Percentiles rank a stretch among this genome's conserved stretches.
phyloP scores from a whole-genome alignment of 2,888 invertebrate genomes.

The Drosophila mimica region DNA sequence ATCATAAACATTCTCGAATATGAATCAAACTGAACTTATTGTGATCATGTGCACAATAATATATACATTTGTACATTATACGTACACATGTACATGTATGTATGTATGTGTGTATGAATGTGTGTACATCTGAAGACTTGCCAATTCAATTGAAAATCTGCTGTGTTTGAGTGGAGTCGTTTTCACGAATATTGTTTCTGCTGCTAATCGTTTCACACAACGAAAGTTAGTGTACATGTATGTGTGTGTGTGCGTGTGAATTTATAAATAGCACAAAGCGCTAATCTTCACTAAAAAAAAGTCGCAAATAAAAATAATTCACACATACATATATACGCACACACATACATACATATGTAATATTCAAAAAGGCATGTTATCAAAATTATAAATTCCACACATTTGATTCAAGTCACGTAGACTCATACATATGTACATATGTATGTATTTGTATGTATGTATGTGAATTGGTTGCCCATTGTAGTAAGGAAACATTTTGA shows the following conservation, averaged over 20 bases:
- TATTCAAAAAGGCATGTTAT: conserved; percentile 36
- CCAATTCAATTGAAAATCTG: conserved; percentile 33
- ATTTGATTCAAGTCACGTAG: conserved; percentile 47
- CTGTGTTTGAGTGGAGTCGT: neutral
- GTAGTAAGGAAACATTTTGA: conserved; percentile 8
- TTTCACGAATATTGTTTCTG: conserved; percentile 1
- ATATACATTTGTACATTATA: too few species aligned
- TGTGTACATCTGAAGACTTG: conserved; percentile 4
- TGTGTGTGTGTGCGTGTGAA: neutral
- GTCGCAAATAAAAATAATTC: conserved; percentile 4
- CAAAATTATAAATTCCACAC: conserved; percentile 43
- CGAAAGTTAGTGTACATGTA: neutral
- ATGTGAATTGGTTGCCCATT: neutral
- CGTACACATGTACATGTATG: neutral
- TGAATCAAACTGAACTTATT: neutral
- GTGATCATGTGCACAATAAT: too few species aligned
- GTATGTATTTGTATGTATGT: neutral
- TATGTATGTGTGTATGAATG: neutral
- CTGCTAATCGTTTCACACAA: conserved; percentile 25
- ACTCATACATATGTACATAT: conserved; percentile 6
- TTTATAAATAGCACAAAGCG: conserved; percentile 4
- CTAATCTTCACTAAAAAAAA: conserved; percentile 4
- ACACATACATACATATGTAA: conserved; percentile 7
- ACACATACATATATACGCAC: neutral
- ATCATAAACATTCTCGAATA: conserved; percentile 8